Evolutionary conservation across 2,888 invertebrate species (phyloP), one percentile per base, ranked within the genome.

Genomic region (Aphidoletes aphidimyza): DNA sequence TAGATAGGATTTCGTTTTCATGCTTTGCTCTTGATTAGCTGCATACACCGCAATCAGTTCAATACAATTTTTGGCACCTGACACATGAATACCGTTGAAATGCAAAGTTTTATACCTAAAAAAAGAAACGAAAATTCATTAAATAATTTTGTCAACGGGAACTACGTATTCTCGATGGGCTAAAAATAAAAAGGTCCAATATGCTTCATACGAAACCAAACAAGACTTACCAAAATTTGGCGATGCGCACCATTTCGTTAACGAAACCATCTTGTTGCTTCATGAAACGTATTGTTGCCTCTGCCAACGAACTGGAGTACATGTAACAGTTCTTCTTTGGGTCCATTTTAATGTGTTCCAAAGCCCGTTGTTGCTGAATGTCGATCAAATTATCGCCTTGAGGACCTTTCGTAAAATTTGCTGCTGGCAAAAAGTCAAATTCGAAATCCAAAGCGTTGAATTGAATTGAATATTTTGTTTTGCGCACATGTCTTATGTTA

Each of bases 221-320:
- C n/a, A n/a, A 26, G 59, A 59, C 59, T 59, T 69, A 69, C 83
- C 83, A 83, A 30, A 47, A 83, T 26, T 83, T 83, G 26, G 83
- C 83, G 8, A 83, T 22, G 45, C 83, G 83, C 26, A 83, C 83
- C 47, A 83, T 83, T 45, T 83, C 26, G 83, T 83, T 42, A 17
- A 45, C 45, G 30, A 83, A 83, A 19, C 45, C 47, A 26, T 83
- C 30, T 45, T 83, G 83, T 83, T 26, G 30, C 34, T 83, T 83
- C 83, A 83, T 83, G 26, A 45, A 83, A 19, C 45, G 83, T 30
- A 47, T 19, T 22, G 83, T 8, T 8, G 83, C 42, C 0, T 83
- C 26, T 9, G 83, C 83, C 83, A 83, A 83, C 47, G 83, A 83
- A 30, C 83, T 47, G 26, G 83, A 83, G 26, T 83, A 83, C 83